phyloP scores from a whole-genome alignment of 2,888 invertebrate genomes.

The Balanococcus diminutus region DNA sequence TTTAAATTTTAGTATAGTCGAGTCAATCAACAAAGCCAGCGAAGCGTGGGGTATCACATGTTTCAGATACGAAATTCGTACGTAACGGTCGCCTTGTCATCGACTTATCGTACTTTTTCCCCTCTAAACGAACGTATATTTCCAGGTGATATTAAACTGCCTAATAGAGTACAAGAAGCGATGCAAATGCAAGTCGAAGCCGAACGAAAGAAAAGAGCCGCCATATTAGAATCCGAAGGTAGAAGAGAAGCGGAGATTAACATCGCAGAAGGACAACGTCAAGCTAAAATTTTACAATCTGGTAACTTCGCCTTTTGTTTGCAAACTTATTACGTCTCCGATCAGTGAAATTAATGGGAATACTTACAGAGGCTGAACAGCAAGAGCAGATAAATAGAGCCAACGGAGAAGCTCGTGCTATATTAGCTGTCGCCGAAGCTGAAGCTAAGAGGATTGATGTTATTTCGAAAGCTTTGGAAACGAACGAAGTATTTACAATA shows the following conservation, averaged over 20 bases:
- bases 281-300: slow-evolving; percentile 88
- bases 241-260: slow-evolving; percentile 90
- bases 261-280: slow-evolving; percentile 94
- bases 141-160: slow-evolving; percentile 66
- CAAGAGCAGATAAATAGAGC: slow-evolving; percentile 95
- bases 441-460: slow-evolving; percentile 81
- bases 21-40: slow-evolving; percentile 96
- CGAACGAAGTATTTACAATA: background rate
- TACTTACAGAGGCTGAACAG: slow-evolving; percentile 81
- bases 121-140: background rate
- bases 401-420: slow-evolving; percentile 87
- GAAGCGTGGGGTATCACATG: slow-evolving; percentile 98
- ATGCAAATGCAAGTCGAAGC: slow-evolving; percentile 99
- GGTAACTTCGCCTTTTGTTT: slow-evolving; percentile 64
- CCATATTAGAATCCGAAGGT: slow-evolving; percentile 97
- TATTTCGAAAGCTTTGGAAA: slow-evolving; percentile 71
- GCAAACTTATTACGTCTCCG: too few relatives aligned
- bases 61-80: slow-evolving; percentile 90
- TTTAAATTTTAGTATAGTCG: slow-evolving; percentile 92
- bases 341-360: background rate
- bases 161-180: slow-evolving; percentile 91
- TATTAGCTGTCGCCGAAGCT: slow-evolving; percentile 90
- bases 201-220: slow-evolving; percentile 93
- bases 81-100: slow-evolving; percentile 62
- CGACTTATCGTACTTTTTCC: slow-evolving; percentile 9